These are phyloP conservation scores for Hycleus phaleratus DNA, from an alignment of 1,140 invertebrate genomes.

Conservation along the genomic window DNA sequence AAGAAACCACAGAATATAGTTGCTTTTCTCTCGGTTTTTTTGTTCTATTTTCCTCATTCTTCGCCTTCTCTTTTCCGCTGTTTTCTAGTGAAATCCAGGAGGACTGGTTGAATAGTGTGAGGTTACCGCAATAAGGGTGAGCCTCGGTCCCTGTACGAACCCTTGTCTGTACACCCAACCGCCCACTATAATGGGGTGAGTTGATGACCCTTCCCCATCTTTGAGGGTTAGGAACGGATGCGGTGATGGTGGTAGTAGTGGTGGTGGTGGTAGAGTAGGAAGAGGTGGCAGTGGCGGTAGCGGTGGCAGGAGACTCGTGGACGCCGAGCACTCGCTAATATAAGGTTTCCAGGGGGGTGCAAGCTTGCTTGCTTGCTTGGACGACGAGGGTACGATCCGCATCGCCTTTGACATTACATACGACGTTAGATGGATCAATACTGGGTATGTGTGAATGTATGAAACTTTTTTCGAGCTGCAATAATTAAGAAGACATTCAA, in stretches of 20 bases:
- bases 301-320: slow-evolving; percentile 20
- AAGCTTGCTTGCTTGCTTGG: slow-evolving; percentile 13
- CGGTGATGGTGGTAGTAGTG: slow-evolving; percentile 6
- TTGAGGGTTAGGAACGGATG: slow-evolving; percentile 27
- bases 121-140: slow-evolving; percentile 12
- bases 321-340: slow-evolving; percentile 32
- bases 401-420: slow-evolving; percentile 17
- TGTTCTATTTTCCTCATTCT: neutral
- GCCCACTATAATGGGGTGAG: slow-evolving; percentile 29
- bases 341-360: slow-evolving; percentile 32
- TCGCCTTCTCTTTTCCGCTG: neutral
- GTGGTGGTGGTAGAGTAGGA: slow-evolving; percentile 7
- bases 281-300: slow-evolving; percentile 1
- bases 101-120: too few species aligned
- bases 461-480: neutral
- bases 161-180: slow-evolving; percentile 26
- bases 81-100: neutral
- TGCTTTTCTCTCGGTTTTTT: neutral
- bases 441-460: neutral
- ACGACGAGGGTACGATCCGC: slow-evolving; percentile 19
- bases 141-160: neutral
- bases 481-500: neutral
- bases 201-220: slow-evolving; percentile 33
- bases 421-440: slow-evolving; percentile 12
- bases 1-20: too few species aligned